Evolutionary conservation across 92 coral and sea anemone genomes (phyloP).

Genomic region (Desmophyllum pertusum): DNA sequence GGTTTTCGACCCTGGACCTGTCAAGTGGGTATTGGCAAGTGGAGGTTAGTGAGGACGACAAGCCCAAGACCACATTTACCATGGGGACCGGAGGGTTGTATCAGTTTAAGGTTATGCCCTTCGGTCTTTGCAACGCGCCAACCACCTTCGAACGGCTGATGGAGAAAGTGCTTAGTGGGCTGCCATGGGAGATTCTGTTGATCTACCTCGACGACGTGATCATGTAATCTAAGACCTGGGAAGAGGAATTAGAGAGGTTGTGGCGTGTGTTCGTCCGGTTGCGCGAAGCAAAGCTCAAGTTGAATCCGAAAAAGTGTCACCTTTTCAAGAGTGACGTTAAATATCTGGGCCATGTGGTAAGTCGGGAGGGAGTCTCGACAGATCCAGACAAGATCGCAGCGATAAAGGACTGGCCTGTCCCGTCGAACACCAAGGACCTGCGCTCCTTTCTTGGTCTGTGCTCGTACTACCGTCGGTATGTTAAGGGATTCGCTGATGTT

Average conservation of each 20-base stretch:
- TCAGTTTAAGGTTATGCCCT: slow-evolving; percentile 25
- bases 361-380: slow-evolving; percentile 54
- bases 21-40: slow-evolving; percentile 27
- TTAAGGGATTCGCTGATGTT: slow-evolving; percentile 43
- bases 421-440: slow-evolving; percentile 20
- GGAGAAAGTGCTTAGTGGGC: slow-evolving; percentile 37
- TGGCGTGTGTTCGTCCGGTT: too few species aligned
- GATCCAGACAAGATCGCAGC: slow-evolving; percentile 53
- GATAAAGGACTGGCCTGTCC: slow-evolving; percentile 53
- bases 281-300: slow-evolving; percentile 45
- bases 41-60: slow-evolving; percentile 1
- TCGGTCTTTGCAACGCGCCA: slow-evolving; percentile 23
- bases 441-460: slow-evolving; percentile 52
- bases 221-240: slow-evolving; percentile 18
- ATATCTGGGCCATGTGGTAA: slow-evolving; percentile 55
- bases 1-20: slow-evolving; percentile 52
- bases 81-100: not conserved
- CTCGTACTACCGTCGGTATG: slow-evolving; percentile 40
- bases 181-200: slow-evolving; percentile 31
- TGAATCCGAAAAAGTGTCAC: slow-evolving; percentile 46
- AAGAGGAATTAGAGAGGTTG: too few species aligned
- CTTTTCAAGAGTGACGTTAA: slow-evolving; percentile 49
- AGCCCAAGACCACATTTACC: slow-evolving; percentile 42
- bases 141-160: slow-evolving; percentile 38
- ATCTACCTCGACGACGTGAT: slow-evolving; percentile 30